phyloP scores from a whole-genome alignment of 35 echinoderm and acorn worm genomes.

The Lytechinus pictus region DNA sequence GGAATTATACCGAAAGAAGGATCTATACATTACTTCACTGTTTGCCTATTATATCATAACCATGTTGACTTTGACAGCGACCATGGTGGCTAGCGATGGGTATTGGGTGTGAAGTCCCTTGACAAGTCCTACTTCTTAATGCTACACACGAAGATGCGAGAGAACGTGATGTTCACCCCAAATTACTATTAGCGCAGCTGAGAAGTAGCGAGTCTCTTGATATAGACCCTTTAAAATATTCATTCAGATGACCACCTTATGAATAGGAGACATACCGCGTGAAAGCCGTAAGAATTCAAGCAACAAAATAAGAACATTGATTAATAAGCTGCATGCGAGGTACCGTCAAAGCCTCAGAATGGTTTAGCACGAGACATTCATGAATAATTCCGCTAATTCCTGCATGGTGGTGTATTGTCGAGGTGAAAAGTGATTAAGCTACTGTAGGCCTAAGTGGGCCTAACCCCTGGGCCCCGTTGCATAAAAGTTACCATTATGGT shows the following conservation, averaged over 20 bases:
- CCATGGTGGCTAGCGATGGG: not conserved
- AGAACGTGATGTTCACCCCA: not conserved
- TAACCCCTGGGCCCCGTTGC: too few species aligned
- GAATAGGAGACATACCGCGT: not conserved
- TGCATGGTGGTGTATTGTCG: not conserved
- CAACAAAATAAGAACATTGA: not conserved
- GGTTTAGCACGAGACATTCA: not conserved
- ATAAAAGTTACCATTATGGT: too few species aligned
- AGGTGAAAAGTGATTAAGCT: too few species aligned
- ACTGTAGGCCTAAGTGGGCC: too few species aligned
- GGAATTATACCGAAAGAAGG: too few species aligned
- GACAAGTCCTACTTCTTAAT: not conserved
- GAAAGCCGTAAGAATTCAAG: not conserved
- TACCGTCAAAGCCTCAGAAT: not conserved
- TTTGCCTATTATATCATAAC: not conserved
- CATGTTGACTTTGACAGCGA: not conserved
- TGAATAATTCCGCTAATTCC: not conserved
- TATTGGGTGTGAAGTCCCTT: not conserved
- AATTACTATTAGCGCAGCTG: slow-evolving; percentile 1
- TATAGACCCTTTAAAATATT: slow-evolving; percentile 14
- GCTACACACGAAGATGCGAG: not conserved
- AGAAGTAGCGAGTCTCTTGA: not conserved
- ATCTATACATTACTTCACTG: too few species aligned
- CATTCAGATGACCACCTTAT: not conserved
- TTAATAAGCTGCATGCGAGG: not conserved